Evolutionary conservation across 2,888 invertebrate species (phyloP).

Genomic region (Scaptomyza caliginosa): DNA sequence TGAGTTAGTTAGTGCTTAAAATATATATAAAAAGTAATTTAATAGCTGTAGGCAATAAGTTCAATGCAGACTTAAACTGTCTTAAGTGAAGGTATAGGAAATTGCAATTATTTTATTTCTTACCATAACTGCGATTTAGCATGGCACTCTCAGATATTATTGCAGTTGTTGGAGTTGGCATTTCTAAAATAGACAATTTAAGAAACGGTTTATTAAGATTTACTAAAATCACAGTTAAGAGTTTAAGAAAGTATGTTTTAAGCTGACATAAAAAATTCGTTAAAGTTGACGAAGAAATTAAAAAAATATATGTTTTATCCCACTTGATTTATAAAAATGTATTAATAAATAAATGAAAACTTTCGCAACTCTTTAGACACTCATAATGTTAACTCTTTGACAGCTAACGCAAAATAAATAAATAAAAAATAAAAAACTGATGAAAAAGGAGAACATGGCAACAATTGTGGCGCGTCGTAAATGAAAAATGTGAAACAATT

Average conservation of each 20-base stretch:
- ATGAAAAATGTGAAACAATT: constrained; percentile 8
- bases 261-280: neutral
- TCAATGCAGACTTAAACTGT: neutral
- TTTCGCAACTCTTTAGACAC: neutral
- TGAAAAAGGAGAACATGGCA: too few species aligned
- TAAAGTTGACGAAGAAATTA: neutral
- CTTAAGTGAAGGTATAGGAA: neutral
- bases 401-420: neutral
- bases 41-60: constrained; percentile 3
- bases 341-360: neutral
- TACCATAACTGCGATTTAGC: constrained; percentile 83
- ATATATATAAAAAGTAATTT: constrained; percentile 3
- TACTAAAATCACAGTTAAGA: too few species aligned
- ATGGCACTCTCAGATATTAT: constrained; percentile 86
- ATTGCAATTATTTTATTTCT: constrained; percentile 17
- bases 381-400: constrained; percentile 6
- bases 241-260: neutral
- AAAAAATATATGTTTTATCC: too few species aligned
- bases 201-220: neutral
- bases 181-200: constrained; percentile 86
- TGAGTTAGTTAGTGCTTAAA: constrained; percentile 47
- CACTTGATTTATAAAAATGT: too few species aligned
- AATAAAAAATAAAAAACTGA: too few species aligned
- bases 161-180: constrained; percentile 93
- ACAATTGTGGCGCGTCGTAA: neutral